Evolutionary conservation across 2,113 vertebrate species (phyloP).

Genomic region (Mastomys natalensis): DNA sequence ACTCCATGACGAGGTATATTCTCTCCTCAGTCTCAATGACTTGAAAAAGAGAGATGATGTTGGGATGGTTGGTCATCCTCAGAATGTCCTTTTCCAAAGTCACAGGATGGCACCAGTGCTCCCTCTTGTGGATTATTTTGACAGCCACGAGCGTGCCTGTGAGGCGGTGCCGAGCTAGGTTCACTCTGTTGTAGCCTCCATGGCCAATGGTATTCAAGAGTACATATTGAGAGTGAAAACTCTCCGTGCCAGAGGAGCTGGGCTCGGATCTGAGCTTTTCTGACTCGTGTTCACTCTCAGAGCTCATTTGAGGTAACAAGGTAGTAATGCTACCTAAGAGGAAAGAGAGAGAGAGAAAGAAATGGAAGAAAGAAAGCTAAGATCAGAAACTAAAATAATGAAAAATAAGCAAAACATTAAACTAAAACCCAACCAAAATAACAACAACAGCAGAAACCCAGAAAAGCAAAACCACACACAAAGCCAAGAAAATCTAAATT

Average conservation of each 20-base stretch:
- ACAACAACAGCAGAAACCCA: neutral
- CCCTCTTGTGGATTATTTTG: rapidly evolving
- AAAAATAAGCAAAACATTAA: too few relatives aligned
- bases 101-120: rapidly evolving
- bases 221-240: neutral
- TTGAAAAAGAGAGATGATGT: neutral
- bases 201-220: neutral
- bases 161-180: neutral
- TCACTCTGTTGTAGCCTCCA: neutral
- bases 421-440: neutral
- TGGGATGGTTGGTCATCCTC: neutral
- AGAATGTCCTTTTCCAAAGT: rapidly evolving
- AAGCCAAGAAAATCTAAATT: neutral
- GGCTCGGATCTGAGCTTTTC: rapidly evolving
- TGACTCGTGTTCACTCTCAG: neutral
- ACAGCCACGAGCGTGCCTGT: neutral
- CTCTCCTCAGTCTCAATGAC: neutral
- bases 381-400: neutral
- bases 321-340: neutral
- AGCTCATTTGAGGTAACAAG: too few relatives aligned
- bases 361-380: neutral
- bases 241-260: rapidly evolving
- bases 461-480: neutral
- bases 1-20: neutral
- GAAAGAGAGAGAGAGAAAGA: too few relatives aligned